Percentiles rank a stretch among this genome's conserved stretches.
Conservation (phyloP, 2,888 invertebrate genomes). For the Cryptocephalus moraei region DNA sequence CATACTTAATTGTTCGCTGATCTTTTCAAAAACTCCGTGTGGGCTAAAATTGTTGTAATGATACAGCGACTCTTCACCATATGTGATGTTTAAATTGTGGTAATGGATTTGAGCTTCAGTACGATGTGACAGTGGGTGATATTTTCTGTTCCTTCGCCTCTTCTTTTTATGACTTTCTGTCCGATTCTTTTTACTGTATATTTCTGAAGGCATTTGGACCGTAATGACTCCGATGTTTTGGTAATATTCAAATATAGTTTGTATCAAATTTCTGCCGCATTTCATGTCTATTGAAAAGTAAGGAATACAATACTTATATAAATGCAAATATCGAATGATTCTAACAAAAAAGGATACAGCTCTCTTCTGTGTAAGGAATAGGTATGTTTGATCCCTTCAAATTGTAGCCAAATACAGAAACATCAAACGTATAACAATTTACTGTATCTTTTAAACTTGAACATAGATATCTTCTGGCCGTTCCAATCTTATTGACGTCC, state of each 20-base stretch:
- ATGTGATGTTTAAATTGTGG: slow-evolving; percentile 44
- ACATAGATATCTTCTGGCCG: slow-evolving; percentile 75
- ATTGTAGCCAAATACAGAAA: slow-evolving; percentile 84
- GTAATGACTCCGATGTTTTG: slow-evolving; percentile 61
- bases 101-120: slow-evolving; percentile 43
- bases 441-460: slow-evolving; percentile 64
- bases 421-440: slow-evolving; percentile 83
- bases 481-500: slow-evolving; percentile 76
- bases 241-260: slow-evolving; percentile 73
- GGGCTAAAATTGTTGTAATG: no score
- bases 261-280: slow-evolving; percentile 64
- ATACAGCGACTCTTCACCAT: slow-evolving; percentile 42
- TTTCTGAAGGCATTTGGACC: slow-evolving; percentile 36
- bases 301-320: slow-evolving; percentile 10
- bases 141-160: slow-evolving; percentile 30
- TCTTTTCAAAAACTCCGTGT: neutral
- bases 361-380: slow-evolving; percentile 86
- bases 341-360: slow-evolving; percentile 71
- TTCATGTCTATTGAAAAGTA: slow-evolving; percentile 53
- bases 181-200: slow-evolving; percentile 26
- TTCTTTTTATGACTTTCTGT: slow-evolving; percentile 20
- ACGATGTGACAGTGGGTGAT: slow-evolving; percentile 40
- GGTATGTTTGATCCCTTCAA: slow-evolving; percentile 57
- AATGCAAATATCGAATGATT: no score
- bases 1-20: neutral